phyloP scores from a whole-genome alignment of 2,888 invertebrate species.

The Venusia cambrica region DNA sequence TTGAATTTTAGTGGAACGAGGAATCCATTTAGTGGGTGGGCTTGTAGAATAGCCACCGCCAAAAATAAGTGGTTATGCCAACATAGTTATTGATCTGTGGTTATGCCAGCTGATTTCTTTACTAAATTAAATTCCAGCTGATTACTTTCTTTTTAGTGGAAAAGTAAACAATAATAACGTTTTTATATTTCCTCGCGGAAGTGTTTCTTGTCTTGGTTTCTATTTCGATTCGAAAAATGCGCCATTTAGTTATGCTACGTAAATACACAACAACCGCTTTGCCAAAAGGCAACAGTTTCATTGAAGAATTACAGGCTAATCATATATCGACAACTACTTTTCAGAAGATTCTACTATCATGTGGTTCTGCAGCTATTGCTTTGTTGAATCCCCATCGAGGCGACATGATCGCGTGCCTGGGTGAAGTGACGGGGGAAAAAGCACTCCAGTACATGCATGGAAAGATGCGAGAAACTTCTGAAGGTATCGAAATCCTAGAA shows the following conservation, averaged over 20 bases:
- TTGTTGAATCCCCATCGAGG: conserved; percentile 89
- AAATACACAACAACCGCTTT: conserved; percentile 35
- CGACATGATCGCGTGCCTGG: conserved; percentile 97
- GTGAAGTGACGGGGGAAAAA: conserved; percentile 91
- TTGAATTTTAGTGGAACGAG: too few relatives aligned
- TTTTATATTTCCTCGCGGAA: too few relatives aligned
- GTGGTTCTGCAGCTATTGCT: conserved; percentile 93
- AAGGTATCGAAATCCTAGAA: conserved; percentile 88
- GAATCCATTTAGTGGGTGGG: too few relatives aligned
- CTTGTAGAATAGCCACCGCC: too few relatives aligned
- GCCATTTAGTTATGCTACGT: conserved; percentile 31
- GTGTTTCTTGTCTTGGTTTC: background rate
- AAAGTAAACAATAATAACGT: too few relatives aligned
- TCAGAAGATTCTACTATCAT: conserved; percentile 88
- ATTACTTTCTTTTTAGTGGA: too few relatives aligned
- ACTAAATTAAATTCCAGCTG: too few relatives aligned
- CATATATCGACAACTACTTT: conserved; percentile 84
- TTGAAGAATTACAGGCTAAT: conserved; percentile 82
- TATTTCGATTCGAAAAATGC: conserved; percentile 34
- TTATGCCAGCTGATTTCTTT: too few relatives aligned
- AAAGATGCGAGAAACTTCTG: conserved; percentile 88
- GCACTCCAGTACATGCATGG: conserved; percentile 87
- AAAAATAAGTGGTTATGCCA: too few relatives aligned
- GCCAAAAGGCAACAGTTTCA: conserved; percentile 65
- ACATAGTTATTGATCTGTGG: too few relatives aligned